Conservation (phyloP, 2,888 invertebrate species). For the Nomada flava region DNA sequence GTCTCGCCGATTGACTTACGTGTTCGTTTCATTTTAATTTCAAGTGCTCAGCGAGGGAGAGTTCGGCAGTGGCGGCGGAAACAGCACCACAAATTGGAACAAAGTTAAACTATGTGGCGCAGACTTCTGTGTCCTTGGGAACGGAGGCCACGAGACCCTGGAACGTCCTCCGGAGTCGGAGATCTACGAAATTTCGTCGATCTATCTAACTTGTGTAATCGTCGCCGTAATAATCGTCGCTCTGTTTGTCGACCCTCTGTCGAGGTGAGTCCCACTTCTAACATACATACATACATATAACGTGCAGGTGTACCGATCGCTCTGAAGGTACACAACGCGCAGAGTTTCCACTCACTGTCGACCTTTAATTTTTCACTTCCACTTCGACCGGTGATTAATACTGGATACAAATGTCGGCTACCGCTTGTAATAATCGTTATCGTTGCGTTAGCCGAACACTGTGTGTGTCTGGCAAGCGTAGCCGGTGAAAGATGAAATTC, state of each 20-base stretch:
- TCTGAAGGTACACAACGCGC: not conserved
- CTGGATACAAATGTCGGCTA: constrained; percentile 14
- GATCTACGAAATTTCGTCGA: constrained; percentile 95
- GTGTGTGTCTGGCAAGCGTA: not conserved
- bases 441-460: constrained; percentile 25
- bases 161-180: constrained; percentile 93
- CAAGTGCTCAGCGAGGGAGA: constrained; percentile 92
- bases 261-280: constrained; percentile 86
- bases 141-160: constrained; percentile 90
- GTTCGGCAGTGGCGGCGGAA: constrained; percentile 85
- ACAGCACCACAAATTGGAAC: constrained; percentile 83
- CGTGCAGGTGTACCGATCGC: not conserved
- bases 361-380: constrained; percentile 42
- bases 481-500: constrained; percentile 20
- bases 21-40: constrained; percentile 11
- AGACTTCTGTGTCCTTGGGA: constrained; percentile 91
- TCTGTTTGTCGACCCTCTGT: constrained; percentile 94
- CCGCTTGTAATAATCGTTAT: constrained; percentile 27
- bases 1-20: too few relatives aligned
- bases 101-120: constrained; percentile 90
- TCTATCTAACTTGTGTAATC: constrained; percentile 94
- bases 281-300: not conserved
- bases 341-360: constrained; percentile 26
- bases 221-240: constrained; percentile 94
- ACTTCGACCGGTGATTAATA: constrained; percentile 26